Evolutionary conservation across 2,797 vertebrate species (phyloP).

Genomic region (Sebastes itinus): DNA sequence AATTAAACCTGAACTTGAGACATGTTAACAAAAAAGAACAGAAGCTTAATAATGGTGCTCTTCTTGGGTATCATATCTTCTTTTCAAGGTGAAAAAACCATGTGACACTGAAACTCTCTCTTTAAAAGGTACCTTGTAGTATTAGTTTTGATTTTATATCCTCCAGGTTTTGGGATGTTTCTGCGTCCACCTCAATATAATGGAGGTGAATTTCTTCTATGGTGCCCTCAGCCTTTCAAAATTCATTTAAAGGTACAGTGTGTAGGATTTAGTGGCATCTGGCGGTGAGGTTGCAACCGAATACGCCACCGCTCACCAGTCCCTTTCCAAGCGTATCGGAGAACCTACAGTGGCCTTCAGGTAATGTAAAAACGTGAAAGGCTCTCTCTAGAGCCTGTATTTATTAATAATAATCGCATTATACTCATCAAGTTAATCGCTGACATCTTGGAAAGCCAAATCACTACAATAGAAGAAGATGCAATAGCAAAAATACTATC

Average conservation of each 20-base stretch:
- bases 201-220: neutral
- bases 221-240: neutral
- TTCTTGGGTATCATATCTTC: neutral
- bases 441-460: too few species aligned
- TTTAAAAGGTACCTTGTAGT: neutral
- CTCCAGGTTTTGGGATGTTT: neutral
- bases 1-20: neutral
- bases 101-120: neutral
- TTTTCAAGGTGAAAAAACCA: neutral
- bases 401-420: too few species aligned
- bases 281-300: too few species aligned
- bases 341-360: too few species aligned
- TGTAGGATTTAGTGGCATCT: neutral
- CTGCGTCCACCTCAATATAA: neutral
- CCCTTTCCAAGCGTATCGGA: too few species aligned
- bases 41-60: neutral
- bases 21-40: neutral
- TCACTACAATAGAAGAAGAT: too few species aligned
- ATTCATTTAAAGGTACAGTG: neutral
- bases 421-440: too few species aligned
- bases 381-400: too few species aligned
- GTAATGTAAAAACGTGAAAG: too few species aligned
- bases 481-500: too few species aligned
- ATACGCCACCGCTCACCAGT: too few species aligned
- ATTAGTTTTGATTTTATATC: neutral